These are phyloP conservation scores for Apostichopus japonicus DNA, from an alignment of 35 echinoderm and acorn worm species.

Conservation along the genomic window DNA sequence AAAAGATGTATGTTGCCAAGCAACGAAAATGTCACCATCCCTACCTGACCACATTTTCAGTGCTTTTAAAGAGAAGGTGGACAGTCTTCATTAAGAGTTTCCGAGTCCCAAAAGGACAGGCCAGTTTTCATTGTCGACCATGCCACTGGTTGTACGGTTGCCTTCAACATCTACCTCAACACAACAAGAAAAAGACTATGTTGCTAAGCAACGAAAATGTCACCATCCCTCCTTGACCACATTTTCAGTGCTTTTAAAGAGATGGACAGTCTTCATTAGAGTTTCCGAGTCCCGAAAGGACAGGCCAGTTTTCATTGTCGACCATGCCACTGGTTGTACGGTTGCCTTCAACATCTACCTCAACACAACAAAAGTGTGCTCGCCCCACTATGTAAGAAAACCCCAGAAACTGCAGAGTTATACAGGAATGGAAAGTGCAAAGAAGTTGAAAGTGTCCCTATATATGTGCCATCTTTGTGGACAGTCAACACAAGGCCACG, in stretches of 20 bases:
- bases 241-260: too few relatives aligned
- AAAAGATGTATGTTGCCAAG: background rate
- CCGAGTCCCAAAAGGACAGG: background rate
- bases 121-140: background rate
- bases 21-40: background rate
- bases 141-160: too few relatives aligned
- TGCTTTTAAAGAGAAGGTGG: too few relatives aligned
- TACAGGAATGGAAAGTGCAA: too few relatives aligned
- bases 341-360: background rate
- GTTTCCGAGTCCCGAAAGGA: background rate
- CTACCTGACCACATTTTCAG: too few relatives aligned
- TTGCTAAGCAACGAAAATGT: background rate
- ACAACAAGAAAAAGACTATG: background rate
- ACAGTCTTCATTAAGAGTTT: background rate
- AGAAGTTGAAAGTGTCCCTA: background rate
- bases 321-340: background rate
- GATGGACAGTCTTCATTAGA: background rate
- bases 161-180: background rate
- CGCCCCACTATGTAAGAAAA: too few relatives aligned
- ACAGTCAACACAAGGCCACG: conserved; percentile 4
- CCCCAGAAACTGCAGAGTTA: too few relatives aligned
- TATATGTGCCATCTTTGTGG: background rate
- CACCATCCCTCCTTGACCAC: background rate
- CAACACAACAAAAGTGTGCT: too few relatives aligned
- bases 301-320: background rate